Percentiles rank a stretch among this genome's conserved stretches.
Conservation (phyloP, 2,113 vertebrate genomes). For the Pangasianodon gigas region DNA sequence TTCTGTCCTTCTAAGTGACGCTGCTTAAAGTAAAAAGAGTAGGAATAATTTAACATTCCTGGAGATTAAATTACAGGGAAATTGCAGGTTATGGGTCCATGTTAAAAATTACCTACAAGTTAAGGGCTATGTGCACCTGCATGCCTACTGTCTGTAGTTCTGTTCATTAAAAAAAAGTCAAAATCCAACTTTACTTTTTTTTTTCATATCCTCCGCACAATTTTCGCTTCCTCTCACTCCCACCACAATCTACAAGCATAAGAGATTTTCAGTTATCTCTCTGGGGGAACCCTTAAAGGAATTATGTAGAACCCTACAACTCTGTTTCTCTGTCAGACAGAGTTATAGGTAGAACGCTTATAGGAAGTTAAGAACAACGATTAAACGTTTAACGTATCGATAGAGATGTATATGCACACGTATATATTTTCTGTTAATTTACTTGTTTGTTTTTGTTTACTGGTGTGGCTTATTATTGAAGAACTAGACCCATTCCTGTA, state of each 20-base stretch:
- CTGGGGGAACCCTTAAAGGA: background rate
- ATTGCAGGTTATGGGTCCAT: background rate
- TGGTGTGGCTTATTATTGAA: background rate
- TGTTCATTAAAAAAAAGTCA: too few relatives aligned
- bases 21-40: too few relatives aligned
- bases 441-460: background rate
- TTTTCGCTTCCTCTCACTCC: too few relatives aligned
- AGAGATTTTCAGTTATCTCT: background rate
- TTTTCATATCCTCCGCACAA: too few relatives aligned
- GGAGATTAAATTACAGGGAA: background rate
- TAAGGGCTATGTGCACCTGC: too few relatives aligned
- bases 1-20: too few relatives aligned
- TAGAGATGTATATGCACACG: background rate
- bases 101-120: too few relatives aligned
- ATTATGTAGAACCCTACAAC: background rate
- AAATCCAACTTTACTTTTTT: too few relatives aligned
- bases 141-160: too few relatives aligned
- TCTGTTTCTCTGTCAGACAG: background rate
- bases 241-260: background rate
- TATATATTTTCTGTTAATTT: background rate
- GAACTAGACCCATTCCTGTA: background rate
- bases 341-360: background rate
- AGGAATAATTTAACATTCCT: background rate
- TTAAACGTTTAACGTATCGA: background rate
- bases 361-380: background rate